phyloP scores from a whole-genome alignment of 2,888 invertebrate species.

The Caenorhabditis panamensis region DNA sequence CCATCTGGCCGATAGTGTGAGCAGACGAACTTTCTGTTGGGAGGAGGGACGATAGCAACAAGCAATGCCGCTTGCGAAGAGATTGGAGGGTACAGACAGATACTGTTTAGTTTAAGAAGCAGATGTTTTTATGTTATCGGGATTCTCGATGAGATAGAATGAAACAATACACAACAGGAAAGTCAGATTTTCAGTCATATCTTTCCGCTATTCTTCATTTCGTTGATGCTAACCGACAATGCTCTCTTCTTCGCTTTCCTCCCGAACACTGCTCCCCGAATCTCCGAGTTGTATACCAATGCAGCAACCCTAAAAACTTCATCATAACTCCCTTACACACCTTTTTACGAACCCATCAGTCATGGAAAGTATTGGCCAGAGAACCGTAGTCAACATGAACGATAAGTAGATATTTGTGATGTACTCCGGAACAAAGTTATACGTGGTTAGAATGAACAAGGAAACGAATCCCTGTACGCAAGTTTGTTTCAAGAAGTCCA shows the following conservation, averaged over 20 bases:
- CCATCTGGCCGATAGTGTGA: too few species aligned
- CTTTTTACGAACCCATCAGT: background rate
- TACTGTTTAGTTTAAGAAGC: too few species aligned
- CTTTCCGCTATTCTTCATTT: too few species aligned
- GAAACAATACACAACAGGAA: too few species aligned
- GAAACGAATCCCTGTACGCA: background rate
- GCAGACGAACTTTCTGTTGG: too few species aligned
- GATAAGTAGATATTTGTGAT: background rate
- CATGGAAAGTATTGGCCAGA: background rate
- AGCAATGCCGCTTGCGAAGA: too few species aligned
- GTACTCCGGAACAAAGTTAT: background rate
- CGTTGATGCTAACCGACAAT: background rate
- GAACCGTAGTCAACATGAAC: background rate
- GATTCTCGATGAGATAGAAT: too few species aligned
- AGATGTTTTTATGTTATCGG: too few species aligned
- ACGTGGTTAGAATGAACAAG: background rate
- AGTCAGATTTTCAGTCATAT: too few species aligned
- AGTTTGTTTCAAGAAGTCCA: background rate
- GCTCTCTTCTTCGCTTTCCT: background rate
- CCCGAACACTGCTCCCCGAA: background rate
- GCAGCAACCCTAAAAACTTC: background rate
- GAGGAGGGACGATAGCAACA: too few species aligned
- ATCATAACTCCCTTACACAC: background rate
- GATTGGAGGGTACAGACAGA: too few species aligned
- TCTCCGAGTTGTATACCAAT: slow-evolving; percentile 2